Base-by-base conservation (phyloP, 2,113 vertebrate species). In the Artemisiospiza belli region DNA sequence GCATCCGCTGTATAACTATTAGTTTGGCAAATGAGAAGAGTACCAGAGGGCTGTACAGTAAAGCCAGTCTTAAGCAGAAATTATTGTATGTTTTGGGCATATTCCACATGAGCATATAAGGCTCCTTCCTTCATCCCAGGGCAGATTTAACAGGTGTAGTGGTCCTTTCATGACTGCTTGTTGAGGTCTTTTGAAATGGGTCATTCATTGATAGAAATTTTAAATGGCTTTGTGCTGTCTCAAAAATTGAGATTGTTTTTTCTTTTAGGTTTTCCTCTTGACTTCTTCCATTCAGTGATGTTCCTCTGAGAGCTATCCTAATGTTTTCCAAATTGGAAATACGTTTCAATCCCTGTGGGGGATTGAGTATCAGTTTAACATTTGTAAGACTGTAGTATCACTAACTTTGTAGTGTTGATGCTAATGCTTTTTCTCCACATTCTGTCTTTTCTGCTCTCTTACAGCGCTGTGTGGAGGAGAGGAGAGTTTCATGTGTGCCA, bases 401-500 rank as follows among this genome's bases (percentile, higher is more conserved):
- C 27, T 55, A 63, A 44, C 12, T 67, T 83, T 15, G 3, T 58
- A 52, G 21, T 77, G 35, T 46, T 21, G 9, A 62, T 28, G n/a
- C 25, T 89, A 28, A 57, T 39, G 15, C 7, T 46, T 83, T 83
- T 83, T 83, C 31, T 83, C 28, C 22, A 64, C 43, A 21, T 67
- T 85, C 23, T 89, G 78, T 81, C 5, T 83, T 85, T 90, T 68
- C 12, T 94, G 64, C 47, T 95, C 20, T 67, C 72, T 80, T 85
- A 15, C 82, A 96, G 99, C 94, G 12, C 88, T 99, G 21, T 99
- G 99, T 2, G 98, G 94, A 13, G 98, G 98, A 62, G 97, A 97
- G 4, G 98, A 99, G 69, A 98, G 95, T 96, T 99, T 99, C 78
- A 97, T 98, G 92, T 99, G 99, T 62, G 91, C 98, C 61, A 99